Evolutionary conservation across 2,113 vertebrate species (phyloP).

Genomic region (Mustelus asterias): DNA sequence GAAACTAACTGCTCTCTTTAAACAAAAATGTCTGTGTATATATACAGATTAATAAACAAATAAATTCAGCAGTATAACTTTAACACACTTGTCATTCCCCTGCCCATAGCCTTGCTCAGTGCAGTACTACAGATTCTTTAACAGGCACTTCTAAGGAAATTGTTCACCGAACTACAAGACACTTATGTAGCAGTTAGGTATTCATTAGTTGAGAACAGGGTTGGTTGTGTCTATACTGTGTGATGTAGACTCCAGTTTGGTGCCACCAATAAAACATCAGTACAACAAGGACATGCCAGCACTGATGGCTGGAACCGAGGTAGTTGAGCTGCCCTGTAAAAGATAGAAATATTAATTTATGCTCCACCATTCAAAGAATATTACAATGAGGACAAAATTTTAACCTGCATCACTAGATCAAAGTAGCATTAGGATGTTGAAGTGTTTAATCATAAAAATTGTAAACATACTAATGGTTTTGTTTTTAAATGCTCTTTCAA

Average conservation of each 20-base stretch:
- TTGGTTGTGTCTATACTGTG: conserved; percentile 79
- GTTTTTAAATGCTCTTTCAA: neutral
- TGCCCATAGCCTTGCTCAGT: neutral
- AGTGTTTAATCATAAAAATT: neutral
- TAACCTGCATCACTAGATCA: neutral
- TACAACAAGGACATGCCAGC: conserved; percentile 89
- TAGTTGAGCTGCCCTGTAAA: conserved; percentile 88
- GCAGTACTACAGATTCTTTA: neutral
- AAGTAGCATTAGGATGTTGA: neutral
- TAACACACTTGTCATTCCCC: neutral
- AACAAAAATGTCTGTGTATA: neutral
- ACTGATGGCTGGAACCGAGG: conserved; percentile 91
- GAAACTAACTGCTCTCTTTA: neutral
- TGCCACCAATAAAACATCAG: conserved; percentile 98
- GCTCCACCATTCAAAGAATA: neutral
- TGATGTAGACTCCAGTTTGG: conserved; percentile 80
- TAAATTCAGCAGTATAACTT: neutral
- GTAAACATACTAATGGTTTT: neutral
- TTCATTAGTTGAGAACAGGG: conserved; percentile 64
- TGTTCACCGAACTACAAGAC: neutral
- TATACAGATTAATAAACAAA: neutral
- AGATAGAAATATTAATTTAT: neutral
- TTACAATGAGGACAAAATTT: neutral
- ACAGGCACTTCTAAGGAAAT: conserved; percentile 13
- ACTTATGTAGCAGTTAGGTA: conserved; percentile 22